phyloP scores from a whole-genome alignment of 1,140 invertebrate genomes.

The Drosophila quadrilineata region DNA sequence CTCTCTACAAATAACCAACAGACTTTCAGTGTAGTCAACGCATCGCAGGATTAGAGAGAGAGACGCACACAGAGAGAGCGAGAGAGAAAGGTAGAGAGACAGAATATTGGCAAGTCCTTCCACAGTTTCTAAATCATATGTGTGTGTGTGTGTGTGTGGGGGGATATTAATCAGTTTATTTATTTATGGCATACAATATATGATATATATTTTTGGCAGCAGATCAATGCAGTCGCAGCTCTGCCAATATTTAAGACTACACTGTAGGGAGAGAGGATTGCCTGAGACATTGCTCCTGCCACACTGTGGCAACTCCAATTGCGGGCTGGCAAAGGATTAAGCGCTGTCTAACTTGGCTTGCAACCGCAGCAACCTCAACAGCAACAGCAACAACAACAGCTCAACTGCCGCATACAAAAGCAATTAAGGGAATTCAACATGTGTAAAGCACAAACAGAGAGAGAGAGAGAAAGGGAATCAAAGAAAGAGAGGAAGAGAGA shows the following conservation, averaged over 20 bases:
- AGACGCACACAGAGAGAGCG: background rate
- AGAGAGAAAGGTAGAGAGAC: background rate
- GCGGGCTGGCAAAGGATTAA: background rate
- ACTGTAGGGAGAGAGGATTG: too few relatives aligned
- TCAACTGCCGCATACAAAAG: constrained; percentile 52
- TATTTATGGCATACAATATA: constrained; percentile 45
- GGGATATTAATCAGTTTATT: constrained; percentile 64
- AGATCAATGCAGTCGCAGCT: too few relatives aligned
- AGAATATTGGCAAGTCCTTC: constrained; percentile 41
- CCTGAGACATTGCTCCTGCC: too few relatives aligned
- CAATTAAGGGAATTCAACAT: constrained; percentile 54
- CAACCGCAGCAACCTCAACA: constrained; percentile 4
- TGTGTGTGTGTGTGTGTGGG: constrained; percentile 4
- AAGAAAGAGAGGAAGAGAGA: background rate
- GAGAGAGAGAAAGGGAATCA: background rate
- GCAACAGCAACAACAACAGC: constrained; percentile 4
- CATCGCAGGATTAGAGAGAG: too few relatives aligned
- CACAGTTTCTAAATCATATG: background rate
- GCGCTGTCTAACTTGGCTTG: constrained; percentile 2
- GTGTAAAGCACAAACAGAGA: constrained; percentile 27
- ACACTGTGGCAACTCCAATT: background rate
- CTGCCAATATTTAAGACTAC: too few relatives aligned
- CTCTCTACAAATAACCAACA: too few relatives aligned
- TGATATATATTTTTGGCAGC: constrained; percentile 39
- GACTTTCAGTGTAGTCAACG: too few relatives aligned